Percentiles rank a stretch among this genome's conserved stretches.
Conservation (phyloP, 2,888 invertebrate species). For the Scotopteryx bipunctaria region DNA sequence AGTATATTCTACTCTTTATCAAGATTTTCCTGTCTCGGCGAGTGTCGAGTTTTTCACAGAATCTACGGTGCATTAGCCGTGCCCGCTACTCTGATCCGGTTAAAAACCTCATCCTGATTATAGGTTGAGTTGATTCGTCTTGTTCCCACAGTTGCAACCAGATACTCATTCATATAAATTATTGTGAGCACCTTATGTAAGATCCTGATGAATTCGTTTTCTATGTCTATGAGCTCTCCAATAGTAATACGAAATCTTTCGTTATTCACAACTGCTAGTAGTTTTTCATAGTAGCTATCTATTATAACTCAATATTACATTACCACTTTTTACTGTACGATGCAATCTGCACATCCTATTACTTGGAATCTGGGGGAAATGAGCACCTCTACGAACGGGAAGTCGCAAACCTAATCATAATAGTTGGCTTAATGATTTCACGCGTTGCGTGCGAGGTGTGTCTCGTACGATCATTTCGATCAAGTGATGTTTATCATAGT, state of each 20-base stretch:
- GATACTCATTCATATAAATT: background rate
- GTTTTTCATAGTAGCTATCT: too few relatives aligned
- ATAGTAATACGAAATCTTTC: too few relatives aligned
- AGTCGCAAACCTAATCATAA: constrained; percentile 34
- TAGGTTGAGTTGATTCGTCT: constrained; percentile 22
- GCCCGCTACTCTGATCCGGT: constrained; percentile 43
- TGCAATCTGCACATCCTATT: constrained; percentile 22
- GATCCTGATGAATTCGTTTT: too few relatives aligned
- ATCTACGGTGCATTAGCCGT: constrained; percentile 38
- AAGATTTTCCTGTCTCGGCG: constrained; percentile 32
- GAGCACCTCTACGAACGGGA: constrained; percentile 30
- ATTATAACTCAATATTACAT: constrained; percentile 14
- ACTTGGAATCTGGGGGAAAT: constrained; percentile 28
- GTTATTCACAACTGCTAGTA: too few relatives aligned
- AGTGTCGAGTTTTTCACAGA: constrained; percentile 41
- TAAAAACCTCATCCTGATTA: constrained; percentile 36
- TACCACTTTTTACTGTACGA: constrained; percentile 20
- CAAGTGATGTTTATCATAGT: constrained; percentile 2
- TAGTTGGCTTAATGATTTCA: constrained; percentile 27
- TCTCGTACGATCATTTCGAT: constrained; percentile 16
- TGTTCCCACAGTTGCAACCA: constrained; percentile 22
- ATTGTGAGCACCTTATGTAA: too few relatives aligned
- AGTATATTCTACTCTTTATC: constrained; percentile 30
- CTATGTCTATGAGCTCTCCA: too few relatives aligned
- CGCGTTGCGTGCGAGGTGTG: constrained; percentile 26